Evolutionary conservation across 2,113 vertebrate species (phyloP), one percentile per base, ranked within the genome.

Genomic region (Psilopsiagon aurifrons): DNA sequence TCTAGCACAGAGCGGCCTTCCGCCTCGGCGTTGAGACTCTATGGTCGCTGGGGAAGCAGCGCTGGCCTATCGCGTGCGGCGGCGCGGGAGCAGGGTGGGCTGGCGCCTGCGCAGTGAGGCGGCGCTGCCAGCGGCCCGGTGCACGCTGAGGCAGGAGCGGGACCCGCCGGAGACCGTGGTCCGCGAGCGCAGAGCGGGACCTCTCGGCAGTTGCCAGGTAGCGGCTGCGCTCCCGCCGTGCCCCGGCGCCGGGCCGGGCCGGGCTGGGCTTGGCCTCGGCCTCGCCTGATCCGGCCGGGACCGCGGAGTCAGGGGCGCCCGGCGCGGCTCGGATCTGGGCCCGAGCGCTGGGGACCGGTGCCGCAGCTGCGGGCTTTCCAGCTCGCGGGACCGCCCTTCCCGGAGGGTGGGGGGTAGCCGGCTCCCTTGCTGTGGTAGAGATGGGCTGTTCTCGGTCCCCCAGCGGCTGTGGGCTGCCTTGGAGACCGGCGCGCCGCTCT

Each of bases 111-210:
- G 92, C 51, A 9, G 47, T 68, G 22, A 2, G 11, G 41, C 8
- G 20, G 47, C 7, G 17, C 39, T 14, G 55, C 6, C 9, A 9
- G 19, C 10, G 59, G 37, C 54, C 29, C 10, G 69, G 92, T 67
- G 86, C 97, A 97, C 94, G 97, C 88, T 74, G 95, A 59, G 31
- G 49, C 17, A 20, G 18, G 15, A 83, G 75, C 16, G 84, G 59
- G 25, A 20, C 4, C 17, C 17, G 43, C 5, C 71, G 8, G 25
- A 8, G n/a, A 10, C 19, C 37, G 22, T 33, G 64, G 27, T 31
- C 31, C 17, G 62, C 41, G 31, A 57, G 66, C 49, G 49, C 27
- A 22, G 35, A 71, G 66, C 22, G 66, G 84, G 64, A 83, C 25
- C 25, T 7, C 18, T 44, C 43, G 37, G 43, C 18, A 5, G 54